Percentiles rank a stretch among this genome's conserved stretches.
phyloP scores from a whole-genome alignment of 2,888 invertebrate species.

The Halocaridina rubra region DNA sequence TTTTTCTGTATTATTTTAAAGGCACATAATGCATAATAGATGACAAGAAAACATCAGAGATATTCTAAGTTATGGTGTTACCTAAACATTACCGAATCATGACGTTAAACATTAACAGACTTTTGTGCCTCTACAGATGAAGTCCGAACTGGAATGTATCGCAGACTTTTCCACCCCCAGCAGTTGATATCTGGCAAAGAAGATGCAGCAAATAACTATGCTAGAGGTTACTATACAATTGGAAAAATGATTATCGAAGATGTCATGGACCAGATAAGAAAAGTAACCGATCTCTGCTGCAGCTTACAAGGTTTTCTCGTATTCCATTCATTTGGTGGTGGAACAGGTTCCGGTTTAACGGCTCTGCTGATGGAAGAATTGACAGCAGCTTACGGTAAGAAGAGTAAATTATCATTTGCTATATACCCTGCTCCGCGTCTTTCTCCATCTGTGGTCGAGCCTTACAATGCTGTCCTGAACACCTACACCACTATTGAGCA shows the following conservation, averaged over 20 bases:
- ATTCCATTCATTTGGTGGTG: constrained; percentile 92
- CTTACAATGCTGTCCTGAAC: constrained; percentile 95
- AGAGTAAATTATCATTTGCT: constrained; percentile 94
- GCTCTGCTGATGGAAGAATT: constrained; percentile 96
- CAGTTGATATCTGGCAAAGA: constrained; percentile 72
- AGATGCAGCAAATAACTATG: constrained; percentile 71
- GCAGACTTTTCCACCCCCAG: constrained; percentile 72
- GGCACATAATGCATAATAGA: too few relatives aligned
- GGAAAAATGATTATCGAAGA: constrained; percentile 80
- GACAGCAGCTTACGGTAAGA: constrained; percentile 95
- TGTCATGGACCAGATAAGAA: constrained; percentile 81
- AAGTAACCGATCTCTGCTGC: constrained; percentile 83
- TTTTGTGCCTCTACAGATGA: constrained; percentile 65
- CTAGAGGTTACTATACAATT: constrained; percentile 78
- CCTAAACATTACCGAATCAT: too few relatives aligned
- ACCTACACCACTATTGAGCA: constrained; percentile 83
- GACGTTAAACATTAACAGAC: too few relatives aligned
- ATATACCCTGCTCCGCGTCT: constrained; percentile 93
- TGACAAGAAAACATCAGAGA: too few relatives aligned
- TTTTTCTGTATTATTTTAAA: too few relatives aligned
- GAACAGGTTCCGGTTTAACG: constrained; percentile 95
- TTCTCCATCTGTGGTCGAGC: constrained; percentile 81
- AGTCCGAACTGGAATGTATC: constrained; percentile 70
- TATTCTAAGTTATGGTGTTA: too few relatives aligned
- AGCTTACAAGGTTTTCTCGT: constrained; percentile 79